These are phyloP conservation scores for Rachycentron canadum DNA, from an alignment of 2,797 vertebrate genomes.

Conservation along the genomic window DNA sequence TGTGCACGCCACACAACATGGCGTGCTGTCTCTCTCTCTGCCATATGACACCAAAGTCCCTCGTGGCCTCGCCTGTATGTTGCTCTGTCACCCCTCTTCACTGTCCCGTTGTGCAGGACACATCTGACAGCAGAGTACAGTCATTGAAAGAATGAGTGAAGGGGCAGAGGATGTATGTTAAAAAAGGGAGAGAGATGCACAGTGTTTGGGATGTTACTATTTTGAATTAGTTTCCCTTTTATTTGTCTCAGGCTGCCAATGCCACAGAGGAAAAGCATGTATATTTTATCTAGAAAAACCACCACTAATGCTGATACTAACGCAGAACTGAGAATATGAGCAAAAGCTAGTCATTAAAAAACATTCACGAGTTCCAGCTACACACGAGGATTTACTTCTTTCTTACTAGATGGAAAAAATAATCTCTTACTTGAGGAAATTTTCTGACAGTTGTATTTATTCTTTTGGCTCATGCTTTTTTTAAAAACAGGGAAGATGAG, in stretches of 20 bases:
- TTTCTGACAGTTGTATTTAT: background rate
- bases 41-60: conserved; percentile 32
- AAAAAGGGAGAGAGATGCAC: background rate
- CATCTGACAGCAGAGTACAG: conserved; percentile 10
- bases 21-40: background rate
- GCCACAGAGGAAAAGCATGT: background rate
- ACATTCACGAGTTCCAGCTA: no score
- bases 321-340: background rate
- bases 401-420: no score
- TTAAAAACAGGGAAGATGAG: background rate
- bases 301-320: background rate
- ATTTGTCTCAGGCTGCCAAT: background rate
- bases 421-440: background rate
- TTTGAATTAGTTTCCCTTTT: background rate
- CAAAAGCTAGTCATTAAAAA: no score
- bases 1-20: background rate
- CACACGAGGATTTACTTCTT: background rate
- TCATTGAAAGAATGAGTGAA: background rate
- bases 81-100: conserved; percentile 36
- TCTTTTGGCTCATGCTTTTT: background rate
- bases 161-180: background rate
- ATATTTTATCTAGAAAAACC: background rate
- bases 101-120: conserved; percentile 20
- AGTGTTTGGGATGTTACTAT: background rate
- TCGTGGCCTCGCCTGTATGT: conserved; percentile 11